These are phyloP conservation scores for Toxotes jaculatrix DNA, from an alignment of 2,113 vertebrate genomes.

Conservation along the genomic window DNA sequence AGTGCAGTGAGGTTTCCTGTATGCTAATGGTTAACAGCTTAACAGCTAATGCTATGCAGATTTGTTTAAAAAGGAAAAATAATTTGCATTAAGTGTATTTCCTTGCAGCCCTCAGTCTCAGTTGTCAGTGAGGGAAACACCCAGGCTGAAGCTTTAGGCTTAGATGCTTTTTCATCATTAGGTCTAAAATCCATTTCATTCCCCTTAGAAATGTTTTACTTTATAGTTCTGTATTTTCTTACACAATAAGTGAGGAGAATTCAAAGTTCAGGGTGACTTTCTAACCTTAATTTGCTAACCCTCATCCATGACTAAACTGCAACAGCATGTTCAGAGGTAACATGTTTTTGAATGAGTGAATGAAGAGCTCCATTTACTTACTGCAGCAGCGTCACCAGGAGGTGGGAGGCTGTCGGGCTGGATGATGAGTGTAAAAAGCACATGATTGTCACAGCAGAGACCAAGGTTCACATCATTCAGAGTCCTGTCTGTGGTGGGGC, in stretches of 20 bases:
- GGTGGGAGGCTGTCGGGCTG: too few species aligned
- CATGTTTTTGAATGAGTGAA: too few species aligned
- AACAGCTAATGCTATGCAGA: not conserved
- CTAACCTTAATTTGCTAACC: too few species aligned
- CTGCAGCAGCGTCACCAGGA: too few species aligned
- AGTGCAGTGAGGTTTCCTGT: too few species aligned
- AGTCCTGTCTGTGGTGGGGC: too few species aligned
- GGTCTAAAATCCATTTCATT: not conserved
- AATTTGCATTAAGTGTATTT: not conserved
- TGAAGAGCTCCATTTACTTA: too few species aligned
- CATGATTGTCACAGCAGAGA: too few species aligned
- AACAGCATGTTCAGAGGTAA: too few species aligned
- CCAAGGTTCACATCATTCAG: too few species aligned
- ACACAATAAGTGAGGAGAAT: not conserved
- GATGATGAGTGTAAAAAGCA: too few species aligned
- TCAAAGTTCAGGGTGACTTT: not conserved
- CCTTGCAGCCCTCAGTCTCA: slow-evolving; percentile 6
- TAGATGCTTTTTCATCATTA: not conserved
- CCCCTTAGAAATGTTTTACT: not conserved
- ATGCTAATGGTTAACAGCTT: not conserved
- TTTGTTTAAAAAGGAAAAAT: not conserved
- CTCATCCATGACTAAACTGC: too few species aligned
- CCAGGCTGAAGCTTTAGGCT: not conserved
- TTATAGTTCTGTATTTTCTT: not conserved
- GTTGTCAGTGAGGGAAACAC: slow-evolving; percentile 5